These are phyloP conservation scores for Drosophila ironensis DNA, from an alignment of 1,140 invertebrate species.

Conservation along the genomic window DNA sequence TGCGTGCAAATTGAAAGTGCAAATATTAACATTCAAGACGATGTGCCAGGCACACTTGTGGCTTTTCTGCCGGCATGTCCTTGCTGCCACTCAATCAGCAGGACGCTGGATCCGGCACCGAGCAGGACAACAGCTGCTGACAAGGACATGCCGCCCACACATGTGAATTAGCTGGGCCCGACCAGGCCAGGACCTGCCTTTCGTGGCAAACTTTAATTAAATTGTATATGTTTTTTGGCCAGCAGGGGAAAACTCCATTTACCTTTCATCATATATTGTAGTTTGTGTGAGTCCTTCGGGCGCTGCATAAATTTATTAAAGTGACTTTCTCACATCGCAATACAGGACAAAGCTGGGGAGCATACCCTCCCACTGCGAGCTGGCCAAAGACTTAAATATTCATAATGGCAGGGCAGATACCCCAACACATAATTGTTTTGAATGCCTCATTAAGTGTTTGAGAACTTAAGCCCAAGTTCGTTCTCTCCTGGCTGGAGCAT, in stretches of 20 bases:
- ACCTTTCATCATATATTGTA: conserved; percentile 20
- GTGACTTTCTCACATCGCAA: conserved; percentile 35
- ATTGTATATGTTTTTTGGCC: conserved; percentile 38
- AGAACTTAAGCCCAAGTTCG: conserved; percentile 62
- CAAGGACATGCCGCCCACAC: conserved; percentile 21
- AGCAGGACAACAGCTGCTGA: conserved; percentile 36
- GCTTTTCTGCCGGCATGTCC: conserved; percentile 31
- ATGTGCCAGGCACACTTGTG: conserved; percentile 61
- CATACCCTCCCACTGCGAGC: conserved; percentile 31
- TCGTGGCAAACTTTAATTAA: conserved; percentile 45
- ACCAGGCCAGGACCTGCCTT: background rate
- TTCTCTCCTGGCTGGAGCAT: background rate
- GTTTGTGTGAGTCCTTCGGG: conserved; percentile 12
- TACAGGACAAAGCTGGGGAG: conserved; percentile 24
- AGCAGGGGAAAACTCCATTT: conserved; percentile 24
- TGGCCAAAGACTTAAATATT: conserved; percentile 60
- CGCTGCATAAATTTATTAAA: conserved; percentile 47
- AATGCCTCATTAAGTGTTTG: conserved; percentile 76
- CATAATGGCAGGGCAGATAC: conserved; percentile 55
- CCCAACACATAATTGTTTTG: conserved; percentile 68
- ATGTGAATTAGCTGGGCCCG: conserved; percentile 4
- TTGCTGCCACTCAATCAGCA: conserved; percentile 37
- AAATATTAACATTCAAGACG: conserved; percentile 75
- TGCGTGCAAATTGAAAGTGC: conserved; percentile 65
- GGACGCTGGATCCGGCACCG: background rate